Evolutionary conservation across 2,888 invertebrate genomes (phyloP).

Genomic region (Chrysodeixis includens): DNA sequence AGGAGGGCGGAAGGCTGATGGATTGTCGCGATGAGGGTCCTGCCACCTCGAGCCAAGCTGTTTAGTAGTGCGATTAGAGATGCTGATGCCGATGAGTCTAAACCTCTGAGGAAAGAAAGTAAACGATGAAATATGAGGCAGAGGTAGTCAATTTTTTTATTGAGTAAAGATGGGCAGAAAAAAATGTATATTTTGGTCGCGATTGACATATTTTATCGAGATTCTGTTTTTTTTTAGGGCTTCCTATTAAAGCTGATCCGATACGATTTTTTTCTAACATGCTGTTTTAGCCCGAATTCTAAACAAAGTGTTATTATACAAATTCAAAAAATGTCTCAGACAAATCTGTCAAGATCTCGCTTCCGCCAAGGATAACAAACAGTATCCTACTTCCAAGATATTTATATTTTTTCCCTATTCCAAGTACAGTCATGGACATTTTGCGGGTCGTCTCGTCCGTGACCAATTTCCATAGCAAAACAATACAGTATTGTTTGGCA

Average conservation of each 20-base stretch:
- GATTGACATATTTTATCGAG: no score
- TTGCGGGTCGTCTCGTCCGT: constrained; percentile 10
- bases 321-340: no score
- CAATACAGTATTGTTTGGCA: constrained; percentile 44
- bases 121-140: not conserved
- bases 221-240: no score
- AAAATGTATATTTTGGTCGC: no score
- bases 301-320: no score
- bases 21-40: constrained; percentile 97
- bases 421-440: constrained; percentile 22
- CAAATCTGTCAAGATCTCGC: not conserved
- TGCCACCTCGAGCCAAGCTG: constrained; percentile 94
- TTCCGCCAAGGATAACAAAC: constrained; percentile 15
- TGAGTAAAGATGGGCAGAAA: no score
- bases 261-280: no score
- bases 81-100: constrained; percentile 96
- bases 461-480: constrained; percentile 20
- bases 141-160: no score
- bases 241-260: no score
- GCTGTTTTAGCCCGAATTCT: no score
- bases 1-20: constrained; percentile 98
- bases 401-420: constrained; percentile 31
- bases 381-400: constrained; percentile 15
- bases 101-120: constrained; percentile 91
- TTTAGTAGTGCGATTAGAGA: constrained; percentile 95